Conservation (phyloP, 2,113 vertebrate genomes). For the Narcine bancroftii region DNA sequence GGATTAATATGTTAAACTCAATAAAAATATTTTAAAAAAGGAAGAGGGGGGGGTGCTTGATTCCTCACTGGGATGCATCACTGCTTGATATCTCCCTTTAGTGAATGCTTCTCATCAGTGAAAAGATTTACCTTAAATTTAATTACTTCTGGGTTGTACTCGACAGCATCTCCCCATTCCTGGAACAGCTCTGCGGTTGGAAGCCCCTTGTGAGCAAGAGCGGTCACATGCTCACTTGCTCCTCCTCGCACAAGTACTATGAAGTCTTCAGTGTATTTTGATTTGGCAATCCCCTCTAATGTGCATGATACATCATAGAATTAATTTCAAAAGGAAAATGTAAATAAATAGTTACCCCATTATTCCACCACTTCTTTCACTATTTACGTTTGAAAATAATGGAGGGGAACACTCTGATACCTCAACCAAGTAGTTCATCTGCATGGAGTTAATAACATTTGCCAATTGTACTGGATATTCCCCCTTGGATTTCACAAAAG, state of each 20-base stretch:
- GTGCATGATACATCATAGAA: not conserved
- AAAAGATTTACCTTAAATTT: constrained; percentile 57
- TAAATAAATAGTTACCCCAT: too few relatives aligned
- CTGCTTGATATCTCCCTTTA: not conserved
- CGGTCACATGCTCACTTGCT: constrained; percentile 62
- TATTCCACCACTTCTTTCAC: not conserved
- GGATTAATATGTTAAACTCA: too few relatives aligned
- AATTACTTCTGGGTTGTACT: constrained; percentile 77
- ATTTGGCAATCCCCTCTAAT: not conserved
- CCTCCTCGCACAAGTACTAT: constrained; percentile 65
- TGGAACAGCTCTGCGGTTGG: constrained; percentile 70
- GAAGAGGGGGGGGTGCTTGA: too few relatives aligned
- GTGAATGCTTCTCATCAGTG: not conserved
- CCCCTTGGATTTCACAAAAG: not conserved
- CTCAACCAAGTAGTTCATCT: not conserved
- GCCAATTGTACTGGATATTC: not conserved
- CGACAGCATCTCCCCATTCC: constrained; percentile 76
- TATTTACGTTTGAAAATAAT: not conserved
- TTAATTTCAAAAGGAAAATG: not conserved
- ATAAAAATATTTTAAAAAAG: too few relatives aligned
- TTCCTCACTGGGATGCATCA: too few relatives aligned
- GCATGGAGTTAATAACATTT: not conserved
- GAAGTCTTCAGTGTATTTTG: constrained; percentile 60
- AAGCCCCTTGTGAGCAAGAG: constrained; percentile 61
- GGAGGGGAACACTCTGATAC: not conserved